These are phyloP conservation scores for Penaeus vannamei DNA, from an alignment of 1,140 invertebrate genomes.

Conservation along the genomic window DNA sequence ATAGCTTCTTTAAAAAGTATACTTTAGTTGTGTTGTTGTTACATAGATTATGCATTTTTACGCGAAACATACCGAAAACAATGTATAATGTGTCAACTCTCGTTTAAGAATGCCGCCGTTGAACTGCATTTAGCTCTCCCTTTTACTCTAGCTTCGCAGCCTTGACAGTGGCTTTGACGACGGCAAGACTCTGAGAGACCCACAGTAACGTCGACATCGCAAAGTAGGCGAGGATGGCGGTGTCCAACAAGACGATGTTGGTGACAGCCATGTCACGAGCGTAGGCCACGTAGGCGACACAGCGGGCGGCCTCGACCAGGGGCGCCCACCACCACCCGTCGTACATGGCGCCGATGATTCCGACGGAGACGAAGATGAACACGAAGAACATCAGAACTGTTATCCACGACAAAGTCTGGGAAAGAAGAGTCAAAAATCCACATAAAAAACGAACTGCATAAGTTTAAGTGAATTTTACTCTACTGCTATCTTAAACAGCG, in stretches of 20 bases:
- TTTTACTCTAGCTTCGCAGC: constrained; percentile 47
- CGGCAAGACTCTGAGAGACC: constrained; percentile 37
- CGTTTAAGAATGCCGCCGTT: too few species aligned
- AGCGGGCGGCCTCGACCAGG: constrained; percentile 54
- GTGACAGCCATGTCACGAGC: constrained; percentile 27
- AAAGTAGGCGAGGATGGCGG: constrained; percentile 42
- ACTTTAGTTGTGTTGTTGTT: too few species aligned
- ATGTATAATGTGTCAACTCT: too few species aligned
- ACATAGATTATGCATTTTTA: too few species aligned
- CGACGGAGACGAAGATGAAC: constrained; percentile 43
- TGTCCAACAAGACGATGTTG: not conserved
- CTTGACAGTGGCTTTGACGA: constrained; percentile 38
- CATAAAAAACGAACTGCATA: too few species aligned
- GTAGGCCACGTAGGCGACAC: constrained; percentile 54
- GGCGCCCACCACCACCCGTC: constrained; percentile 63
- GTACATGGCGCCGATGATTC: constrained; percentile 57
- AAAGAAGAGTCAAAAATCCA: not conserved
- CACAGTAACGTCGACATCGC: constrained; percentile 50
- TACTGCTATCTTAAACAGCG: too few species aligned
- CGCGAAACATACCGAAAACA: too few species aligned
- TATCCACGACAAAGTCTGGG: constrained; percentile 48
- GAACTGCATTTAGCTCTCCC: not conserved
- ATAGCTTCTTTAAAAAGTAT: too few species aligned
- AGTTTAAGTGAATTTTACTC: too few species aligned
- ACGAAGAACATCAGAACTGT: constrained; percentile 25